Conservation (phyloP, 1,140 invertebrate species). For the Drosophila sulfurigaster region DNA sequence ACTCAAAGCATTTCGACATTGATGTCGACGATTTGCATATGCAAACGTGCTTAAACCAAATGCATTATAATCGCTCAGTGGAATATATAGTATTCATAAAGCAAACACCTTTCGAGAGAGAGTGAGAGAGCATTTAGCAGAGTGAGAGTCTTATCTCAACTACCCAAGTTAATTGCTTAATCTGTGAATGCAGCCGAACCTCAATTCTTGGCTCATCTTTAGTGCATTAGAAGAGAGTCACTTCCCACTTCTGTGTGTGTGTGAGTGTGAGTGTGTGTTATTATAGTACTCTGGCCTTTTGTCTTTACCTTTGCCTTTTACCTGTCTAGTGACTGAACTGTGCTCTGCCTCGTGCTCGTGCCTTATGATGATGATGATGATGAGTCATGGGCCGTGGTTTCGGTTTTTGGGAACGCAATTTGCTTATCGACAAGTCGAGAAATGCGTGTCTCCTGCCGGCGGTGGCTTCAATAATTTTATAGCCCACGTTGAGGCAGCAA, state of each 20-base stretch:
- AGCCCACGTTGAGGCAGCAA: conserved; percentile 62
- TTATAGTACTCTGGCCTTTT: neutral
- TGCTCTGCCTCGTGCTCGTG: conserved; percentile 9
- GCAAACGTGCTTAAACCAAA: conserved; percentile 61
- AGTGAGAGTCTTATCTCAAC: conserved; percentile 67
- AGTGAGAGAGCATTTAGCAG: neutral
- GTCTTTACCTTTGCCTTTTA: conserved; percentile 1
- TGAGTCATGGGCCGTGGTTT: conserved; percentile 33
- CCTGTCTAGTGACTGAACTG: conserved; percentile 38
- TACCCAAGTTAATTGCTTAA: conserved; percentile 79
- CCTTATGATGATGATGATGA: neutral
- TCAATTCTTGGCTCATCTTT: conserved; percentile 4
- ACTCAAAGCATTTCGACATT: neutral
- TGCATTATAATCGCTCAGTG: conserved; percentile 64
- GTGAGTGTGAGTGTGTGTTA: neutral
- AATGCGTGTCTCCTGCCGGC: conserved; percentile 75
- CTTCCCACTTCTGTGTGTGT: conserved; percentile 7
- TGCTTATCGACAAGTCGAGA: conserved; percentile 70
- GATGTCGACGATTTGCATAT: conserved; percentile 53
- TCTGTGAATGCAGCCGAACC: conserved; percentile 50
- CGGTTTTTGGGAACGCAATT: conserved; percentile 61
- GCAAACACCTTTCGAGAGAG: conserved; percentile 6
- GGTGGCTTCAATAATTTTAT: conserved; percentile 80
- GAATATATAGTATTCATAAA: conserved; percentile 49
- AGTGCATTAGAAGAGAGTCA: conserved; percentile 24